Evolutionary conservation across 2,888 invertebrate species (phyloP).

Genomic region (Cheilosia vernalis): DNA sequence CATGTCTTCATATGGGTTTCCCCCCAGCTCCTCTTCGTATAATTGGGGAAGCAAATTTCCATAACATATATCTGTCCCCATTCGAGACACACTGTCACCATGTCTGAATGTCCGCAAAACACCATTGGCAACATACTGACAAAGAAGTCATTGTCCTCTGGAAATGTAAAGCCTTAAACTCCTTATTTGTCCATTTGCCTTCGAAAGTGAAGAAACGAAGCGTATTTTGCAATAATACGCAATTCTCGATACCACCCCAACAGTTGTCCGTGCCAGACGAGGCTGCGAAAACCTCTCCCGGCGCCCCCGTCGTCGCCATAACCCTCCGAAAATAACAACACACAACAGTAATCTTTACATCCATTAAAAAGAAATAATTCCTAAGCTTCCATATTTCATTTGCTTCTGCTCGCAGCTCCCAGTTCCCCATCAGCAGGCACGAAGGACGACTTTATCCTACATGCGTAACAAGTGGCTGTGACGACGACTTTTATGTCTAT

Average conservation of each 20-base stretch:
- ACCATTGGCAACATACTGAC: slow-evolving; percentile 56
- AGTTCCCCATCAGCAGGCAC: slow-evolving; percentile 9
- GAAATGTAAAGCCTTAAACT: slow-evolving; percentile 55
- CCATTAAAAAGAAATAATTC: slow-evolving; percentile 75
- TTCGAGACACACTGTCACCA: slow-evolving; percentile 25
- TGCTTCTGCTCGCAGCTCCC: slow-evolving; percentile 22
- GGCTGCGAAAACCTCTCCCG: slow-evolving; percentile 18
- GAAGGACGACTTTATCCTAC: slow-evolving; percentile 64
- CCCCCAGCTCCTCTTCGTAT: not conserved
- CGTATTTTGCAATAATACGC: slow-evolving; percentile 64
- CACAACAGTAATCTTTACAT: slow-evolving; percentile 72
- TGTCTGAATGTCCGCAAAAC: slow-evolving; percentile 60
- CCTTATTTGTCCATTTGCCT: slow-evolving; percentile 44
- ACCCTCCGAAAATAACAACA: slow-evolving; percentile 25
- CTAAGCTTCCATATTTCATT: slow-evolving; percentile 75
- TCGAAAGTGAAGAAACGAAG: slow-evolving; percentile 27
- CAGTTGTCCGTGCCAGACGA: slow-evolving; percentile 31
- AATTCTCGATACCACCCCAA: slow-evolving; percentile 16
- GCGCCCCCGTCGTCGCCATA: slow-evolving; percentile 1
- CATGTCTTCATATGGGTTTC: not conserved
- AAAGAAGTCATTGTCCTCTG: slow-evolving; percentile 69
- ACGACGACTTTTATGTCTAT: slow-evolving; percentile 75
- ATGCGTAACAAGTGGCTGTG: slow-evolving; percentile 75
- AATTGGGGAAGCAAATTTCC: slow-evolving; percentile 42
- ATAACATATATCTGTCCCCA: slow-evolving; percentile 25